These are phyloP conservation scores for Todus mexicanus DNA, from an alignment of 2,797 vertebrate species.

Conservation along the genomic window DNA sequence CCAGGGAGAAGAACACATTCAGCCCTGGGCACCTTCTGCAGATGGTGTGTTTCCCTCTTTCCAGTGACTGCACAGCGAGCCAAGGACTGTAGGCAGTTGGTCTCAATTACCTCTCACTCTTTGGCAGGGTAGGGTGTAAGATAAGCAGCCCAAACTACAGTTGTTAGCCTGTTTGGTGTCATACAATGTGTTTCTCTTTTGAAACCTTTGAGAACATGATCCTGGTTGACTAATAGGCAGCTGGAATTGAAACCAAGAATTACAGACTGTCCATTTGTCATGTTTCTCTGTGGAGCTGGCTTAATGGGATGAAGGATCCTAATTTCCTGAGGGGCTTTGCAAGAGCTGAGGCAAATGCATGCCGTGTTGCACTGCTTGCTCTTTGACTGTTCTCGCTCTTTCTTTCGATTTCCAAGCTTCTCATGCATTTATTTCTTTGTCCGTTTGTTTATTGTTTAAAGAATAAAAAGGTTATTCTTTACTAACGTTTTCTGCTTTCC, in stretches of 20 bases:
- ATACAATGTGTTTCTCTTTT: not conserved
- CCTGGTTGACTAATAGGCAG: not conserved
- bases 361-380: slow-evolving; percentile 32
- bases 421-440: not conserved
- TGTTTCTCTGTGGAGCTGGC: not conserved
- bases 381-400: slow-evolving; percentile 1
- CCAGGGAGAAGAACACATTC: not conserved
- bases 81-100: not conserved
- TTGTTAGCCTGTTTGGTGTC: not conserved
- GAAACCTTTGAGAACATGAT: not conserved
- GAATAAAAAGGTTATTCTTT: slow-evolving; percentile 34
- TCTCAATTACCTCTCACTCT: not conserved
- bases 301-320: not conserved
- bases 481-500: slow-evolving; percentile 35
- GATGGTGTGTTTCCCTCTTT: not conserved
- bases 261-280: not conserved
- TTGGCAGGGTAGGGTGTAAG: not conserved
- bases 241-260: not conserved
- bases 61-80: not conserved
- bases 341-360: slow-evolving; percentile 49
- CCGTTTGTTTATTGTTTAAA: slow-evolving; percentile 10
- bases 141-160: not conserved
- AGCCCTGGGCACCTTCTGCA: not conserved
- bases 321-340: slow-evolving; percentile 1
- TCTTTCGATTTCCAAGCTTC: slow-evolving; percentile 22